These are phyloP conservation scores for Oikopleura dioica DNA, from an alignment of 23 tunicate species.

Conservation along the genomic window DNA sequence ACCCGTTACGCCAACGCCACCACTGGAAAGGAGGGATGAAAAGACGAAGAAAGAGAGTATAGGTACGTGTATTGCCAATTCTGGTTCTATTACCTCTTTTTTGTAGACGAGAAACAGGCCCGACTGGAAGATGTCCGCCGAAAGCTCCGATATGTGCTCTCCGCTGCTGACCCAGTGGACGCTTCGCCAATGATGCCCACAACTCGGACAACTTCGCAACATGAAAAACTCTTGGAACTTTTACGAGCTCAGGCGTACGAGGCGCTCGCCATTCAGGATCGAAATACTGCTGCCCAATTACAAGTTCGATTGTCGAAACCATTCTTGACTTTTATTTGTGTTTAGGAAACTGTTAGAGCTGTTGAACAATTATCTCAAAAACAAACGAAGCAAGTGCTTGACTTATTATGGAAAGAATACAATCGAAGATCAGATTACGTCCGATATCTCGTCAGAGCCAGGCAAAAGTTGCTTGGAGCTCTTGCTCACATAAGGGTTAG, in stretches of 20 bases:
- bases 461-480: conserved; percentile 43
- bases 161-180: neutral
- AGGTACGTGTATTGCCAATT: no score
- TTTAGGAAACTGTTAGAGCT: neutral
- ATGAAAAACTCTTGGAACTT: neutral
- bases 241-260: neutral
- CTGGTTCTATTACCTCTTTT: no score
- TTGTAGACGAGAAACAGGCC: neutral
- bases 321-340: neutral
- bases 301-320: neutral
- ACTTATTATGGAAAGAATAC: conserved; percentile 44
- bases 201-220: neutral
- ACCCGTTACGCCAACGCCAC: neutral
- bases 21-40: no score
- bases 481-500: conserved; percentile 18
- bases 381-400: neutral
- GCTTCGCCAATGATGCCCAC: neutral
- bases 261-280: neutral
- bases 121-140: neutral
- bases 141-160: neutral
- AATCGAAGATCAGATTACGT: conserved; percentile 36
- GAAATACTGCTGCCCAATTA: neutral
- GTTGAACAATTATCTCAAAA: neutral
- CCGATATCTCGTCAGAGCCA: conserved; percentile 41
- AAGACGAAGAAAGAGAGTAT: no score